Evolutionary conservation across 2,888 invertebrate genomes (phyloP).

Genomic region (Hofmannophila pseudospretella): DNA sequence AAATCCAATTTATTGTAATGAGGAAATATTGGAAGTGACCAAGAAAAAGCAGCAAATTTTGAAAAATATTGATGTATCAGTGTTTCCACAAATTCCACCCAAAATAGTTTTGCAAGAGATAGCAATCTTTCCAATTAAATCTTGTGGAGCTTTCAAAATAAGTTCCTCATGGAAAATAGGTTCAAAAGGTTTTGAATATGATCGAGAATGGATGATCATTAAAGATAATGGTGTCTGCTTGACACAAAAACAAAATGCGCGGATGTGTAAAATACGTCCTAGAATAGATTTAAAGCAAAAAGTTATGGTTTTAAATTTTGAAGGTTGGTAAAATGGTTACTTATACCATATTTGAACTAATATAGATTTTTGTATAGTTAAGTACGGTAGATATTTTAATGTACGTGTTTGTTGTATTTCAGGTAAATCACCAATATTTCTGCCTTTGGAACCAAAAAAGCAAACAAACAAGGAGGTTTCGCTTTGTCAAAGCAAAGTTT

Average conservation of each 20-base stretch:
- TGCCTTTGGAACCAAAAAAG: constrained; percentile 65
- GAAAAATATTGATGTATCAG: constrained; percentile 11
- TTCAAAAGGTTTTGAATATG: constrained; percentile 88
- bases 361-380: too few relatives aligned
- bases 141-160: constrained; percentile 89
- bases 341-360: too few relatives aligned
- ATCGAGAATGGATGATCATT: constrained; percentile 96
- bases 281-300: constrained; percentile 79
- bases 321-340: constrained; percentile 69
- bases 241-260: constrained; percentile 91
- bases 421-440: constrained; percentile 72
- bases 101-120: constrained; percentile 30
- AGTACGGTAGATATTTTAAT: too few relatives aligned
- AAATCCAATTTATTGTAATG: constrained; percentile 18
- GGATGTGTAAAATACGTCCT: constrained; percentile 88
- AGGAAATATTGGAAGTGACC: constrained; percentile 24
- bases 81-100: constrained; percentile 26
- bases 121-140: constrained; percentile 91
- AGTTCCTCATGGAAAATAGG: constrained; percentile 83
- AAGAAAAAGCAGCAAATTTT: constrained; percentile 22
- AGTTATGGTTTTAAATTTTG: constrained; percentile 77
- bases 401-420: constrained; percentile 27
- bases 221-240: constrained; percentile 88
- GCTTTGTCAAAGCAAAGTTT: constrained; percentile 89
- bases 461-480: constrained; percentile 36